Evolutionary conservation across 2,797 vertebrate species (phyloP), one percentile per base, ranked within the genome.

Genomic region (Limosa lapponica): DNA sequence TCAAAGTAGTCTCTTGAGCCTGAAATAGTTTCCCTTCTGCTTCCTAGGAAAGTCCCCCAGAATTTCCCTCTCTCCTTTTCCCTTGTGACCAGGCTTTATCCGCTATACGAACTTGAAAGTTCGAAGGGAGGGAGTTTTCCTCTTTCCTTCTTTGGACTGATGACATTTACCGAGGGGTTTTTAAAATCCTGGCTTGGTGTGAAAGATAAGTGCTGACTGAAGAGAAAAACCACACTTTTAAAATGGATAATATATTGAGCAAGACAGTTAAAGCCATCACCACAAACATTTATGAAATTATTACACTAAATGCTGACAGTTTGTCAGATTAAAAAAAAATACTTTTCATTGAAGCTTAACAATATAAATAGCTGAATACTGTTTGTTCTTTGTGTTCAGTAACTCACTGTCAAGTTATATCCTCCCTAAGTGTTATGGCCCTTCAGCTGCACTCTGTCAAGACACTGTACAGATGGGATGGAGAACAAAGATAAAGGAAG

Each of bases 21-120:
- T 61, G 30, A 94, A 67, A 37, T 2, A 96, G 96, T 96, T 97
- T 95, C 95, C 67, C 39, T 89, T 96, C 87, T 30, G 58, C 94
- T 94, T 98, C 96, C 96, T 87, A 95, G 71, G 86, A 93, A 98
- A 97, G 93, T 66, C 94, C 97, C 97, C 4, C 1, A 62, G 13
- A 77, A 94, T 93, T 89, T 96, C 96, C 96, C 93, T 10, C 59
- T 58, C 48, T 81, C 32, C 46, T 4, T 90, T 27, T 82, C 67
- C 59, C 41, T 19, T 67, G 46, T 82, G 37, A 64, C 52, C n/a
- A 82, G 51, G 16, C 39, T 58, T 13, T 55, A 67, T 80, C 55
- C 30, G 10, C 36, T 55, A 28, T 6, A 64, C 1, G 1, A 65
- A 84, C 34, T 17, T 59, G 55, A 84, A 91, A 82, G 77, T 82